Percentiles rank a stretch among this genome's conserved stretches.
These are phyloP conservation scores for Sinotaia quadrata DNA, from an alignment of 2,888 invertebrate species.

Conservation along the genomic window DNA sequence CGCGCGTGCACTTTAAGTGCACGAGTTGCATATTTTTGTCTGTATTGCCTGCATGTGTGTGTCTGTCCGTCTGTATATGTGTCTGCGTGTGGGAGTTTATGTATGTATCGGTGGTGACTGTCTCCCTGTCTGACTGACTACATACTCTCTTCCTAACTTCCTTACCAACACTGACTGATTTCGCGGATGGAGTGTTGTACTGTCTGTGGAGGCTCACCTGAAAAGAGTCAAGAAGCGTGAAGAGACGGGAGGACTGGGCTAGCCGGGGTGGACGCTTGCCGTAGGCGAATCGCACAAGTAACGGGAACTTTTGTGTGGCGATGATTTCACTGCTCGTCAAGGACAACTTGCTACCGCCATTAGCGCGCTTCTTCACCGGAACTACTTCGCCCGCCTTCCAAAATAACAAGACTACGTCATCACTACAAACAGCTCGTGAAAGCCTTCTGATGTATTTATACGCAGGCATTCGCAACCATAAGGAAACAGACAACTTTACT, in stretches of 20 bases:
- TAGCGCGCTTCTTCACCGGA: conserved; percentile 49
- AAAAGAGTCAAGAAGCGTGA: conserved; percentile 59
- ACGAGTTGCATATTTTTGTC: not conserved
- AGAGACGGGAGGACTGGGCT: conserved; percentile 52
- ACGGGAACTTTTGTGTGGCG: conserved; percentile 54
- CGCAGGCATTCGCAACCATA: too few relatives aligned
- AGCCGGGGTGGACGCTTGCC: conserved; percentile 53
- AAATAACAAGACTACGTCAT: not conserved
- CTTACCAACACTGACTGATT: too few relatives aligned
- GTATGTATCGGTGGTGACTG: not conserved
- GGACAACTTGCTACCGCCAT: conserved; percentile 47
- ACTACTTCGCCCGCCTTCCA: conserved; percentile 54
- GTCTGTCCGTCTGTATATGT: not conserved
- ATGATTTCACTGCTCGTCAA: conserved; percentile 49
- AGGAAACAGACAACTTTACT: too few relatives aligned
- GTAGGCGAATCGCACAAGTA: conserved; percentile 56
- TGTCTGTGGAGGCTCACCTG: conserved; percentile 36
- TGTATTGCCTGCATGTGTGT: not conserved
- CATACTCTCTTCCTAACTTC: too few relatives aligned
- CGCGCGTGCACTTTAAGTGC: conserved; percentile 3
- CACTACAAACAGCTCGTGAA: too few relatives aligned
- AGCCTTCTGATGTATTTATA: too few relatives aligned
- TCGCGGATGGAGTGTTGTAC: not conserved
- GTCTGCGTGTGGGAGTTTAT: conserved; percentile 19
- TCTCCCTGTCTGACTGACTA: too few relatives aligned